phyloP scores from a whole-genome alignment of 2,888 invertebrate genomes.

The Allophyes oxyacanthae region DNA sequence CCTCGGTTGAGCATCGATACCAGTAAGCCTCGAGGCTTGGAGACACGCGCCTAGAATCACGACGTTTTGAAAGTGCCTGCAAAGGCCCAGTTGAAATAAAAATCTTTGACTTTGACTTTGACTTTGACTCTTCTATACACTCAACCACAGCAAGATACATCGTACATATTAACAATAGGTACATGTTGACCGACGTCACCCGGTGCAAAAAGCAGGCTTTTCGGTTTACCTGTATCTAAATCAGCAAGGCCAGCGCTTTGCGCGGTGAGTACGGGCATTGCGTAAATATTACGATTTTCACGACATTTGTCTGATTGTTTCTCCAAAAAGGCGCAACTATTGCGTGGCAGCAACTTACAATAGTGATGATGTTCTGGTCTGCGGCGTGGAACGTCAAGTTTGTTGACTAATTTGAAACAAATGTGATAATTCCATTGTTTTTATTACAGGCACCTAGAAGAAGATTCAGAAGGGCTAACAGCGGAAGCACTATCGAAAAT shows the following conservation, averaged over 20 bases:
- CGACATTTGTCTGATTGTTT: constrained; percentile 19
- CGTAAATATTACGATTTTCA: no score
- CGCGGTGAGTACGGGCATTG: no score
- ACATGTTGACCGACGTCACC: no score
- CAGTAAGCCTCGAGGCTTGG: constrained; percentile 86
- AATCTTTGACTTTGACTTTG: no score
- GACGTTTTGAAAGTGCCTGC: no score
- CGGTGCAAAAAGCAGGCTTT: no score
- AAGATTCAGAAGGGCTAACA: constrained; percentile 92
- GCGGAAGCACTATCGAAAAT: constrained; percentile 91
- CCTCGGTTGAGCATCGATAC: constrained; percentile 74
- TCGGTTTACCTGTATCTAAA: no score
- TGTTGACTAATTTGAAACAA: constrained; percentile 19
- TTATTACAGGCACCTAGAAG: constrained; percentile 92
- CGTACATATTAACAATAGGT: no score
- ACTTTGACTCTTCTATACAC: no score
- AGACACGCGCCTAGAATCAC: no score
- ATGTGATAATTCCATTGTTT: constrained; percentile 6
- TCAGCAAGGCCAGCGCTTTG: no score
- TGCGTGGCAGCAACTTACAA: constrained; percentile 28
- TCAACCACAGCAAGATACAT: constrained; percentile 71
- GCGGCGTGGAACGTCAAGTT: constrained; percentile 24
- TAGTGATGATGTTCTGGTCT: constrained; percentile 27
- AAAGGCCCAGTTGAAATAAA: no score
- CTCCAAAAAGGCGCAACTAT: constrained; percentile 21